Evolutionary conservation across 1,140 invertebrate genomes (phyloP).

Genomic region (Scaptomyza graminum): DNA sequence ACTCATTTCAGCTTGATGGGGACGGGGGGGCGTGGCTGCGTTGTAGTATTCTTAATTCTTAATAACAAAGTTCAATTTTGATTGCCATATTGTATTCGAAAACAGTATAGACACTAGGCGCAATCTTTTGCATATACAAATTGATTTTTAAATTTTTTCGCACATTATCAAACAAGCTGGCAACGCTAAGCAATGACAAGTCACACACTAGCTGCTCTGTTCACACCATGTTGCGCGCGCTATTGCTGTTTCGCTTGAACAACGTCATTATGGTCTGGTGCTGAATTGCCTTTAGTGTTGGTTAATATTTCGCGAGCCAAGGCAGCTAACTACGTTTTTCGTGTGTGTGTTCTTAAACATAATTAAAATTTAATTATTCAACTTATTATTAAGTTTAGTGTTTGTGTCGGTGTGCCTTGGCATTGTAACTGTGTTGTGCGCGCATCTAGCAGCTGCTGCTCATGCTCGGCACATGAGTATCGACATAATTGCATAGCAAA

Average conservation of each 20-base stretch:
- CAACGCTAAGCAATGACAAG: constrained; percentile 27
- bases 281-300: constrained; percentile 38
- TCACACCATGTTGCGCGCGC: constrained; percentile 70
- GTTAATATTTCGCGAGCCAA: constrained; percentile 50
- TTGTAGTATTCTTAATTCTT: constrained; percentile 14
- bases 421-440: constrained; percentile 29
- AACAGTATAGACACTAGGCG: background rate
- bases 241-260: constrained; percentile 48
- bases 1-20: constrained; percentile 30
- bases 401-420: constrained; percentile 20
- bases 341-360: constrained; percentile 73
- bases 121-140: background rate
- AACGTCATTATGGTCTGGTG: constrained; percentile 68
- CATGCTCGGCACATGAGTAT: constrained; percentile 31
- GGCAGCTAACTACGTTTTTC: constrained; percentile 71
- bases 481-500: constrained; percentile 52
- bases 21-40: constrained; percentile 34
- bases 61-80: constrained; percentile 9
- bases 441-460: constrained; percentile 24
- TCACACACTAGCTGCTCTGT: constrained; percentile 41
- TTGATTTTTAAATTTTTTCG: constrained; percentile 25
- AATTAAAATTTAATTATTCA: constrained; percentile 81
- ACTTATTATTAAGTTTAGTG: constrained; percentile 75
- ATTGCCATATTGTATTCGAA: constrained; percentile 4
- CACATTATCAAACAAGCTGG: constrained; percentile 33